Percentiles rank a stretch among this genome's conserved stretches.
Conservation (phyloP, 2,113 vertebrate genomes). For the Mustelus asterias region DNA sequence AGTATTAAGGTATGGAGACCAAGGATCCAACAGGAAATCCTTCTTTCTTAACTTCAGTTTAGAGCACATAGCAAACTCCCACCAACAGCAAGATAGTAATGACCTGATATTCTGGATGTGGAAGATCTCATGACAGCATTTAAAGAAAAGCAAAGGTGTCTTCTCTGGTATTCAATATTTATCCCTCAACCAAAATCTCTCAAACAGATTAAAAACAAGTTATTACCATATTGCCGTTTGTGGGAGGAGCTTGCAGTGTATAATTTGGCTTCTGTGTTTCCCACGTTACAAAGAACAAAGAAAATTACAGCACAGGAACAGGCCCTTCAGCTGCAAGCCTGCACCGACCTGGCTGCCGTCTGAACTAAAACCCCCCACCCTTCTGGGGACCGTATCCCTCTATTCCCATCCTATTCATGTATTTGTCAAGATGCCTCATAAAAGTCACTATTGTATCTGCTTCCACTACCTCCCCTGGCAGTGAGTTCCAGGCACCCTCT, state of each 20-base stretch:
- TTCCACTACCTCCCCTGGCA: too few relatives aligned
- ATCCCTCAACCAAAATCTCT: background rate
- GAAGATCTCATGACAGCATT: background rate
- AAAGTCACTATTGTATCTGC: too few relatives aligned
- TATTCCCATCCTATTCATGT: too few relatives aligned
- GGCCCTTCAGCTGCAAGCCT: too few relatives aligned
- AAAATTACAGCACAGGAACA: too few relatives aligned
- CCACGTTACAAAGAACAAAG: background rate
- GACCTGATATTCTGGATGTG: too few relatives aligned
- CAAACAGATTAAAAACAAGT: background rate
- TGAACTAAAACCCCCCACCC: too few relatives aligned
- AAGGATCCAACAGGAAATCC: background rate
- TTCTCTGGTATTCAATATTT: background rate
- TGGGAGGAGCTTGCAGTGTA: background rate
- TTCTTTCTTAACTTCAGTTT: background rate
- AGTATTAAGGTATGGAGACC: background rate
- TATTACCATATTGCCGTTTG: background rate
- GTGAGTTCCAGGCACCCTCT: too few relatives aligned
- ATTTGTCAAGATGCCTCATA: too few relatives aligned
- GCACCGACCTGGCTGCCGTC: too few relatives aligned
- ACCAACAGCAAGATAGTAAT: background rate
- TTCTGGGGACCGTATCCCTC: too few relatives aligned
- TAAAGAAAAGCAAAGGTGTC: background rate
- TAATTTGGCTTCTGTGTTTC: background rate
- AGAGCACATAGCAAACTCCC: background rate